Evolutionary conservation across 1,140 invertebrate genomes (phyloP).

Genomic region (Vollenhovia emeryi): DNA sequence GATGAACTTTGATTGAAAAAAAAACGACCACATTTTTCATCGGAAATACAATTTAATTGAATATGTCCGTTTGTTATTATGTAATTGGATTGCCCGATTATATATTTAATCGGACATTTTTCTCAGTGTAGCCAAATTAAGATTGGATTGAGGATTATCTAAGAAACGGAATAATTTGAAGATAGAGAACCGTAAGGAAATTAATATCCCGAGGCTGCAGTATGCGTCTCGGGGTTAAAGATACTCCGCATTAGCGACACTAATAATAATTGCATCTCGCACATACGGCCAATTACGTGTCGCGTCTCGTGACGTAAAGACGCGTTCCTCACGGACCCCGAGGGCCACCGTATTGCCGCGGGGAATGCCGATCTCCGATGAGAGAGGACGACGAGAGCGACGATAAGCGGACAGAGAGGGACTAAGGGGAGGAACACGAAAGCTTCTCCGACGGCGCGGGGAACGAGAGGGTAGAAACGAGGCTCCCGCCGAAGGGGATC

Average conservation of each 20-base stretch:
- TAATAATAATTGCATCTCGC: conserved; percentile 45
- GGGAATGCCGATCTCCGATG: conserved; percentile 50
- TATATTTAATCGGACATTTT: too few species aligned
- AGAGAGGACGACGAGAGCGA: conserved; percentile 20
- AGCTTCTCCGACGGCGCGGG: conserved; percentile 22
- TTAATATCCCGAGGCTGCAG: neutral
- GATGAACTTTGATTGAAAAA: too few species aligned
- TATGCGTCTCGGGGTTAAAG: neutral
- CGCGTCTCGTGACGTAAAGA: conserved; percentile 36
- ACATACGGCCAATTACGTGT: conserved; percentile 15
- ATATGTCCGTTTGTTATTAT: too few species aligned
- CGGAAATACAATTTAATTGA: too few species aligned
- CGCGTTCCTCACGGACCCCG: conserved; percentile 1
- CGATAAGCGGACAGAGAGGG: conserved; percentile 22
- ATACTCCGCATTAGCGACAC: neutral
- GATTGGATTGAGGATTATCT: neutral
- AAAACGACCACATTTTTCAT: too few species aligned
- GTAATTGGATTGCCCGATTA: too few species aligned
- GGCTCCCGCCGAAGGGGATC: neutral
- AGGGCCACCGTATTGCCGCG: neutral
- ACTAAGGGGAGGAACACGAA: conserved; percentile 43
- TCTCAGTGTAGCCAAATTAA: too few species aligned
- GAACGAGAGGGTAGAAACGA: conserved; percentile 43
- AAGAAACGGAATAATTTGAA: neutral
- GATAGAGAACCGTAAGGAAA: neutral